phyloP scores from a whole-genome alignment of 2,888 invertebrate species.

The Neuroscelio doddi region DNA sequence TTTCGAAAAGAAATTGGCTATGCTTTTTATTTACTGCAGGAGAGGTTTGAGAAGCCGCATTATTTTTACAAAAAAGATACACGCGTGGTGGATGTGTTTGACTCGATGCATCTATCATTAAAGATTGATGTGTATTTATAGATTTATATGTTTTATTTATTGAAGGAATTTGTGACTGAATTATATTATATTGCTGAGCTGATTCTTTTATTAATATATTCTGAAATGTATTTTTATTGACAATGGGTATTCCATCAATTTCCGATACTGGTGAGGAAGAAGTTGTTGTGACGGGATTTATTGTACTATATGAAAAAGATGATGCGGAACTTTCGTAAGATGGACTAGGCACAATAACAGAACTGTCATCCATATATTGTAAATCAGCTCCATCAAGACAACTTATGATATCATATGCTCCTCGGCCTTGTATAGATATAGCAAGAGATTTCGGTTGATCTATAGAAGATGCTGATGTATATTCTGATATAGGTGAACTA shows the following conservation, averaged over 20 bases:
- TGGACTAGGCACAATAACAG: slow-evolving; percentile 85
- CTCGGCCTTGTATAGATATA: slow-evolving; percentile 73
- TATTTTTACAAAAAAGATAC: slow-evolving; percentile 67
- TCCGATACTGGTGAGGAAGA: slow-evolving; percentile 78
- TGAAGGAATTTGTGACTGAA: slow-evolving; percentile 58
- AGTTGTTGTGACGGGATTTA: slow-evolving; percentile 73
- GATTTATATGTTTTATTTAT: slow-evolving; percentile 26
- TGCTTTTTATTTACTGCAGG: slow-evolving; percentile 77
- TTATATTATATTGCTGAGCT: slow-evolving; percentile 73
- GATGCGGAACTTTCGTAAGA: slow-evolving; percentile 85
- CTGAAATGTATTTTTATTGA: slow-evolving; percentile 81
- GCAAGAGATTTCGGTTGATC: slow-evolving; percentile 58
- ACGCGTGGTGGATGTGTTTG: slow-evolving; percentile 69
- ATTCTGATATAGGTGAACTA: slow-evolving; percentile 77
- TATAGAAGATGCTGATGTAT: slow-evolving; percentile 71
- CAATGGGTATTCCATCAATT: slow-evolving; percentile 70
- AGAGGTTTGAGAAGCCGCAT: slow-evolving; percentile 68
- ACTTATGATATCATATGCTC: slow-evolving; percentile 83
- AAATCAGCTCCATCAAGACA: slow-evolving; percentile 90
- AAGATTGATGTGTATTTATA: slow-evolving; percentile 38
- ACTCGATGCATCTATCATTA: slow-evolving; percentile 66
- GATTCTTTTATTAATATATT: slow-evolving; percentile 83
- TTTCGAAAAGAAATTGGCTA: slow-evolving; percentile 80
- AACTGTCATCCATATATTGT: slow-evolving; percentile 93
- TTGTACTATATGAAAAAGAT: slow-evolving; percentile 72